These are phyloP conservation scores for Dendrocopos noguchii DNA, from an alignment of 2,113 vertebrate species.

Conservation along the genomic window DNA sequence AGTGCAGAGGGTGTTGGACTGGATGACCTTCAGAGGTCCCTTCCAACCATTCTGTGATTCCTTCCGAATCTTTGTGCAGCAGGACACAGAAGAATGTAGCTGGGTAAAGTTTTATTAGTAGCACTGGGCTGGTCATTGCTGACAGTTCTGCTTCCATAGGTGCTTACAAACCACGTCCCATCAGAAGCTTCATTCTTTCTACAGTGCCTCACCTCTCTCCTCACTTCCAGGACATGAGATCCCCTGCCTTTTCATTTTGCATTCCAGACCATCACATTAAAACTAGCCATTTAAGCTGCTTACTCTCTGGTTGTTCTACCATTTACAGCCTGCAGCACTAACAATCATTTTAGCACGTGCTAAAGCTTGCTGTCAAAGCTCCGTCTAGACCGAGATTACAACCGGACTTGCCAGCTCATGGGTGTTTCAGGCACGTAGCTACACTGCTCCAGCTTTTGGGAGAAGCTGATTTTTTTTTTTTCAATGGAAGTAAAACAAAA, in stretches of 20 bases:
- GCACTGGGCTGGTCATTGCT: background rate
- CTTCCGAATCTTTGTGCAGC: background rate
- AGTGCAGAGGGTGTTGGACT: too few species aligned
- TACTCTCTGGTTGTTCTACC: background rate
- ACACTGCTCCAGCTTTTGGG: background rate
- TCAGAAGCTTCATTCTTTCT: background rate
- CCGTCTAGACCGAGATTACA: background rate
- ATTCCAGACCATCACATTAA: background rate
- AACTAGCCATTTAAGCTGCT: background rate
- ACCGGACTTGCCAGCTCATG: background rate
- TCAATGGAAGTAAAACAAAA: background rate
- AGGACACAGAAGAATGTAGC: background rate
- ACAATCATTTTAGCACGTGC: background rate
- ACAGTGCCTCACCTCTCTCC: background rate
- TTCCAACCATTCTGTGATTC: too few species aligned
- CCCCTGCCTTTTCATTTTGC: background rate
- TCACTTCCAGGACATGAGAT: background rate
- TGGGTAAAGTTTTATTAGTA: background rate
- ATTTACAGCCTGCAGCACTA: background rate
- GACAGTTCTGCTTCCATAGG: fast-evolving
- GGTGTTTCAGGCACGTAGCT: background rate
- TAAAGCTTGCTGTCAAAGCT: background rate
- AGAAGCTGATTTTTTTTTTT: background rate
- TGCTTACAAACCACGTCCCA: background rate
- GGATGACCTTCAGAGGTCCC: too few species aligned